These are phyloP conservation scores for Tor tambroides DNA, from an alignment of 2,113 vertebrate species.

Conservation along the genomic window DNA sequence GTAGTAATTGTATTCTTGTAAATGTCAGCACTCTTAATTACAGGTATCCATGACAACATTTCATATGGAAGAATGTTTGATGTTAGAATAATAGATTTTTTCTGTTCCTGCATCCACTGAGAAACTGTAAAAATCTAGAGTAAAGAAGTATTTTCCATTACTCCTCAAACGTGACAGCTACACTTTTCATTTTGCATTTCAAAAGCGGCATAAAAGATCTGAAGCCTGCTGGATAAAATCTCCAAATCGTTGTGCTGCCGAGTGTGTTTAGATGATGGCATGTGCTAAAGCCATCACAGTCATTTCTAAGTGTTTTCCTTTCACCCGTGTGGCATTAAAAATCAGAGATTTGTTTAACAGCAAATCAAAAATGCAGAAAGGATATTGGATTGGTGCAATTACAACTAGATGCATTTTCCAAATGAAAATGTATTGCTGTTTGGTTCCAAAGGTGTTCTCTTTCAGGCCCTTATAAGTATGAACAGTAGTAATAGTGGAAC, in stretches of 20 bases:
- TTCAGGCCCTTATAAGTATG: background rate
- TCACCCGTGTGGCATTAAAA: constrained; percentile 39
- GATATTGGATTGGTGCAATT: background rate
- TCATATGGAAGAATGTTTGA: background rate
- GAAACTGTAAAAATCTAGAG: constrained; percentile 4
- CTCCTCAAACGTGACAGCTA: constrained; percentile 23
- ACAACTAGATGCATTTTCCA: background rate
- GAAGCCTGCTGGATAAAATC: constrained; percentile 51
- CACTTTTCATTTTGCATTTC: constrained; percentile 35
- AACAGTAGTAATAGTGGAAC: background rate
- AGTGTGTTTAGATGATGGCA: constrained; percentile 39
- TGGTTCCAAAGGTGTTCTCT: background rate
- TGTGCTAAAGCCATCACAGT: constrained; percentile 27
- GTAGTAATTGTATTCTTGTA: background rate
- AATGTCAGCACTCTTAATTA: background rate
- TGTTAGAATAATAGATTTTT: background rate
- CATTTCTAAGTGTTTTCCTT: constrained; percentile 31
- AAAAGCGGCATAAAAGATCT: constrained; percentile 37
- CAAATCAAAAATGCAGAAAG: constrained; percentile 14
- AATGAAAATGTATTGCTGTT: background rate
- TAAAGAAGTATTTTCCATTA: background rate
- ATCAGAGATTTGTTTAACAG: constrained; percentile 40
- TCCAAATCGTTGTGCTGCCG: constrained; percentile 56
- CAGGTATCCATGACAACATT: constrained; percentile 31
- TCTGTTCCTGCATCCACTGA: background rate